Conservation (phyloP, 2,113 vertebrate genomes). For the Bubalus kerabau region DNA sequence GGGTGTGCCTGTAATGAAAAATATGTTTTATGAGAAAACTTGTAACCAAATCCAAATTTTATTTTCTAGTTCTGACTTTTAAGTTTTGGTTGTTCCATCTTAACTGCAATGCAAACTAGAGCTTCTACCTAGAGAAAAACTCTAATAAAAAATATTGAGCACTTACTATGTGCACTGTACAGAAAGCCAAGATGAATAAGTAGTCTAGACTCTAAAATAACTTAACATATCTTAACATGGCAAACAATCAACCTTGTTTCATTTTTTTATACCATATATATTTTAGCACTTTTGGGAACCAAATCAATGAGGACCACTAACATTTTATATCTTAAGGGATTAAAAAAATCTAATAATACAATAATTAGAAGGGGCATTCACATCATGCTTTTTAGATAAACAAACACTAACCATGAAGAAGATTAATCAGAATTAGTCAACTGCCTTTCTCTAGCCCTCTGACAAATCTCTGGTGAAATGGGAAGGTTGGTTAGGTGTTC, state of each 20-base stretch:
- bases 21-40: neutral
- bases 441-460: neutral
- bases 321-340: neutral
- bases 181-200: neutral
- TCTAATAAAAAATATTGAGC: neutral
- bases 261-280: neutral
- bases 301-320: neutral
- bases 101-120: neutral
- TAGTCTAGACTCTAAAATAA: neutral
- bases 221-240: neutral
- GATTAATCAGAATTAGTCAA: neutral
- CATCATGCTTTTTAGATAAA: neutral
- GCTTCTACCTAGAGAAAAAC: neutral
- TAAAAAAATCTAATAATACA: neutral
- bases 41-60: slow-evolving; percentile 1
- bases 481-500: neutral
- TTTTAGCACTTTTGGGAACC: neutral
- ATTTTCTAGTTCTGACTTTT: slow-evolving; percentile 32
- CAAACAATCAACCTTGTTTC: neutral
- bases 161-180: neutral
- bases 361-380: neutral
- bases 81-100: neutral
- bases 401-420: neutral
- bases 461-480: neutral
- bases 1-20: neutral